Evolutionary conservation across 2,888 invertebrate genomes (phyloP), one percentile per base, ranked within the genome.

Genomic region (Anaspis maculata): DNA sequence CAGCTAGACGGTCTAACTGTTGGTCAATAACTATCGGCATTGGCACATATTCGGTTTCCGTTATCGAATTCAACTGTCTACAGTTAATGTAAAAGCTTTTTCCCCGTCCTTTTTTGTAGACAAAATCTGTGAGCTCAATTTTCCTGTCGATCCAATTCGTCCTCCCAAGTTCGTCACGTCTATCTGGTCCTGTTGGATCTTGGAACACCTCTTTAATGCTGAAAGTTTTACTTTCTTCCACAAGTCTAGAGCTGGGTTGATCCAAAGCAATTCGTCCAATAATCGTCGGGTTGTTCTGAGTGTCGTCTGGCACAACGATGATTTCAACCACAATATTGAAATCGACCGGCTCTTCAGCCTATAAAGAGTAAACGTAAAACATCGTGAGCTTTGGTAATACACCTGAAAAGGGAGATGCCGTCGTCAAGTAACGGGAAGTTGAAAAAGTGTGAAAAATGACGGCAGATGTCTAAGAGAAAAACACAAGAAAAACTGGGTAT

Each of bases 211-310:
- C 30, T 12, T 36, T 25, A 9, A 39, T 36, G 6, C 7, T 22
- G 15, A 39, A 10, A 9, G 12, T 15, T 6, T 28, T 10, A 7
- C 26, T n/a, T 28, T 32, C 32, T 13, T 30, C 32, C 2, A 31
- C 25, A 3, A 39, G 21, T 25, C 26, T 15, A 9, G 36, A 12
- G 3, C 15, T 32, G 7, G 32, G 24, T 19, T 28, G 31, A 13
- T 28, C 39, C 13, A 39, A 23, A 10, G 32, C 35, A 24, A 19
- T 32, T 26, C 29, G 21, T 11, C 39, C 39, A 11, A 36, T n/a
- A 15, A 39, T 39, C 22, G 35, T 26, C 7, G 14, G 13, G n/a
- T 34, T 30, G 7, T 35, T 27, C 30, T 39, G 34, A 11, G 30
- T 21, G 14, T 30, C 13, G 24, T 39, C 31, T 5, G 34, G 39